Evolutionary conservation across 2,888 invertebrate species (phyloP).

Genomic region (Eristalinus sepulchralis): DNA sequence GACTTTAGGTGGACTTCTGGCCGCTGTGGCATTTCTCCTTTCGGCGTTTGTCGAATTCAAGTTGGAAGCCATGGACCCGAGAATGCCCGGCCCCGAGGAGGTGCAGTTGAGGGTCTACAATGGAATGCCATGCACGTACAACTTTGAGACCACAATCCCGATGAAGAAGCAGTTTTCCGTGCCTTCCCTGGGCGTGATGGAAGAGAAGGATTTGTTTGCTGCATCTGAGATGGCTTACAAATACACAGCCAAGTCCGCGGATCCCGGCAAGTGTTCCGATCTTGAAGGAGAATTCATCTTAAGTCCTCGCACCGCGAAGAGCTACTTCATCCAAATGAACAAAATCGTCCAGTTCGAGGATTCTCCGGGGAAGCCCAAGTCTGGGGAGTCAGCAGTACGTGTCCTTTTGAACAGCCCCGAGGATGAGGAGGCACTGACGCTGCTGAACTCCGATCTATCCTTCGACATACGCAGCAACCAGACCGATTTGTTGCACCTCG

Average conservation of each 20-base stretch:
- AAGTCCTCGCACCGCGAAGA: slow-evolving; percentile 75
- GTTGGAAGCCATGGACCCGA: slow-evolving; percentile 85
- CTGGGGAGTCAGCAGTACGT: slow-evolving; percentile 78
- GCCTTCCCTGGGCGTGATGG: slow-evolving; percentile 80
- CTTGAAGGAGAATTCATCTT: slow-evolving; percentile 73
- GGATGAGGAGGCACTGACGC: slow-evolving; percentile 70
- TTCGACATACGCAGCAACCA: slow-evolving; percentile 70
- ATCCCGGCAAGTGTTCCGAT: slow-evolving; percentile 70
- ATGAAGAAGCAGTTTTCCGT: slow-evolving; percentile 64
- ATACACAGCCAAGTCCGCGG: slow-evolving; percentile 78
- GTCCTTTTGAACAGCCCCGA: slow-evolving; percentile 76
- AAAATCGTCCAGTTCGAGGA: slow-evolving; percentile 76
- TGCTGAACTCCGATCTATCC: slow-evolving; percentile 65
- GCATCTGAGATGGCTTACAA: slow-evolving; percentile 76
- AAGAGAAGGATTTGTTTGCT: slow-evolving; percentile 80
- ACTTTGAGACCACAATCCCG: slow-evolving; percentile 76
- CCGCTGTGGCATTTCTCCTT: slow-evolving; percentile 90
- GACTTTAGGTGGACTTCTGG: slow-evolving; percentile 91
- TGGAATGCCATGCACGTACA: slow-evolving; percentile 83
- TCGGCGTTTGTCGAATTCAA: slow-evolving; percentile 91
- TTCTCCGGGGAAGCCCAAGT: slow-evolving; percentile 74
- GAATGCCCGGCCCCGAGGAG: slow-evolving; percentile 82
- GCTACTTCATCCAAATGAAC: slow-evolving; percentile 76
- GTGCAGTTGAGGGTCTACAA: slow-evolving; percentile 88
- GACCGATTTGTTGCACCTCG: slow-evolving; percentile 73